These are phyloP conservation scores for Zaprionus ornatus DNA, from an alignment of 1,140 invertebrate species.

Conservation along the genomic window DNA sequence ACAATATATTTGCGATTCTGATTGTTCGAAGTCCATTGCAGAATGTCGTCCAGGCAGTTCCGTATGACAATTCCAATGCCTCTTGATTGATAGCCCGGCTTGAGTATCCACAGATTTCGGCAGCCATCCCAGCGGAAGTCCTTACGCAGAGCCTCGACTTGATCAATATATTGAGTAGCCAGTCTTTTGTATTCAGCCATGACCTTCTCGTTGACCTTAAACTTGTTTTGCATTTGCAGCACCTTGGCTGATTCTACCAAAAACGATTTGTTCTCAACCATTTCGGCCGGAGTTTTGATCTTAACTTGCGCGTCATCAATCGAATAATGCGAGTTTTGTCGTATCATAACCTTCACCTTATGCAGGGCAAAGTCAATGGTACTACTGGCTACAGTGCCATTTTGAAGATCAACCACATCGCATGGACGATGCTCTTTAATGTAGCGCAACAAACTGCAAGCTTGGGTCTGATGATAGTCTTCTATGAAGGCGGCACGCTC, in stretches of 20 bases:
- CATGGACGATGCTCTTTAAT: slow-evolving; percentile 84
- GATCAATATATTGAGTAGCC: slow-evolving; percentile 86
- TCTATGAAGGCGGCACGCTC: slow-evolving; percentile 85
- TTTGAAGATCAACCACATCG: slow-evolving; percentile 49
- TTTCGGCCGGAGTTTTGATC: slow-evolving; percentile 61
- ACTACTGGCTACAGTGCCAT: slow-evolving; percentile 74
- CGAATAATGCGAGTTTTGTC: slow-evolving; percentile 61
- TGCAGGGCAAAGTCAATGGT: slow-evolving; percentile 86
- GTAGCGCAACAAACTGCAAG: slow-evolving; percentile 92
- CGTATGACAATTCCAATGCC: slow-evolving; percentile 91
- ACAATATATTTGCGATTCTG: slow-evolving; percentile 91
- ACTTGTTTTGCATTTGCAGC: slow-evolving; percentile 83
- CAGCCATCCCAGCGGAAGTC: slow-evolving; percentile 87
- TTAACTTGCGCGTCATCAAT: slow-evolving; percentile 62
- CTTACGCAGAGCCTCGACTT: slow-evolving; percentile 86
- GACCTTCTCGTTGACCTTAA: slow-evolving; percentile 83
- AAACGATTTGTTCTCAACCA: slow-evolving; percentile 89
- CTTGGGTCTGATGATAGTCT: slow-evolving; percentile 91
- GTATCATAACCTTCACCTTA: slow-evolving; percentile 67
- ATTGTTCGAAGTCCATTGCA: slow-evolving; percentile 86
- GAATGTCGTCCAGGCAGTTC: slow-evolving; percentile 86
- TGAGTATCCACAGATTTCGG: slow-evolving; percentile 96
- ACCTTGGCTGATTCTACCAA: slow-evolving; percentile 85
- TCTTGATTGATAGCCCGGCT: slow-evolving; percentile 93
- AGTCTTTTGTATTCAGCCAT: slow-evolving; percentile 85